Conservation (phyloP, 2,888 invertebrate species). For the Leptopterna dolabrata region DNA sequence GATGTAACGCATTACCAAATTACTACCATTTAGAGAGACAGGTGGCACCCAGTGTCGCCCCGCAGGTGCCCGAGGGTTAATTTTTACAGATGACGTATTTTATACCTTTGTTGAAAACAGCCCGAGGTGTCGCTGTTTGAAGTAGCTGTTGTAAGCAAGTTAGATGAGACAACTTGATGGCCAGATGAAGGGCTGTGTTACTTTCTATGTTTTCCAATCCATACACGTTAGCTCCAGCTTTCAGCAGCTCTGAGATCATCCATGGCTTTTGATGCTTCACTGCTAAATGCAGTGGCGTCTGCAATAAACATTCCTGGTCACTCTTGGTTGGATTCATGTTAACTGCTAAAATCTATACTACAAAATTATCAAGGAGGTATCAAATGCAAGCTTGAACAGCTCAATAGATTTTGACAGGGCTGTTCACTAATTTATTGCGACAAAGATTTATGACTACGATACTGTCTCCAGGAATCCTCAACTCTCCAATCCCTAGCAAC, state of each 20-base stretch:
- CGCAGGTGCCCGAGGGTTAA: too few relatives aligned
- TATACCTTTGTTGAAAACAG: conserved; percentile 21
- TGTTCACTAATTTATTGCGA: too few relatives aligned
- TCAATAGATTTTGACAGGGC: too few relatives aligned
- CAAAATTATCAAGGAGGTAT: too few relatives aligned
- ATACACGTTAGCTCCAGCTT: not conserved
- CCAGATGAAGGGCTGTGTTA: not conserved
- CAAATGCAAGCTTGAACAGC: too few relatives aligned
- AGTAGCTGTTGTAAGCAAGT: not conserved
- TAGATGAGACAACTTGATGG: not conserved
- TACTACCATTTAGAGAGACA: too few relatives aligned
- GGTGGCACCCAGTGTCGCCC: too few relatives aligned
- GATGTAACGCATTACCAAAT: too few relatives aligned
- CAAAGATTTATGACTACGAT: too few relatives aligned
- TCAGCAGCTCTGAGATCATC: not conserved
- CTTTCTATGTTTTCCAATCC: not conserved
- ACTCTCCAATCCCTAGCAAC: too few relatives aligned
- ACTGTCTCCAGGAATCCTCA: too few relatives aligned
- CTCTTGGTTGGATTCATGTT: not conserved
- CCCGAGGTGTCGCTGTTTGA: not conserved
- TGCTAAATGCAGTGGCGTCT: not conserved
- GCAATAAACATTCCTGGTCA: not conserved
- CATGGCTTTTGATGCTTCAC: not conserved
- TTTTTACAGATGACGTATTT: not conserved
- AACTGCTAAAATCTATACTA: too few relatives aligned